These are phyloP conservation scores for Aphidius ervi DNA, from an alignment of 1,140 invertebrate genomes.

Conservation along the genomic window DNA sequence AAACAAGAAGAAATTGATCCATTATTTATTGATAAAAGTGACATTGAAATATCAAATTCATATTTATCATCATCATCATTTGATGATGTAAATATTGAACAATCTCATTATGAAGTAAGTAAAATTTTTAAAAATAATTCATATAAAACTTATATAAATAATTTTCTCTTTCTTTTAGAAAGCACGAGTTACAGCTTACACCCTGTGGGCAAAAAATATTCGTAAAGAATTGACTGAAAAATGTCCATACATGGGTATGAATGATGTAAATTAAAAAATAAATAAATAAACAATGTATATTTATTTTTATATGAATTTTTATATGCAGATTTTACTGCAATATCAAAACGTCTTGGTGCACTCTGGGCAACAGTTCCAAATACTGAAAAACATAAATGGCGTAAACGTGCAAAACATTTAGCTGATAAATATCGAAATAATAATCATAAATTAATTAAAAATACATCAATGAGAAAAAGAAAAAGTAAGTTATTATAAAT, in stretches of 20 bases:
- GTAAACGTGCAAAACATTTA: slow-evolving; percentile 68
- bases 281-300: neutral
- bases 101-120: too few relatives aligned
- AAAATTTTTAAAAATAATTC: too few relatives aligned
- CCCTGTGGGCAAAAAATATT: slow-evolving; percentile 82
- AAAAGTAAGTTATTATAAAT: too few relatives aligned
- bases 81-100: too few relatives aligned
- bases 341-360: slow-evolving; percentile 76
- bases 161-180: slow-evolving; percentile 54
- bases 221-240: slow-evolving; percentile 66
- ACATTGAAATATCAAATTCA: neutral
- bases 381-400: slow-evolving; percentile 64
- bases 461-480: too few relatives aligned
- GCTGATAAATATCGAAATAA: slow-evolving; percentile 33
- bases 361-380: slow-evolving; percentile 75
- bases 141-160: too few relatives aligned
- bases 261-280: slow-evolving; percentile 19
- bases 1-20: slow-evolving; percentile 50
- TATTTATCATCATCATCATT: too few relatives aligned
- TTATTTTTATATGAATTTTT: slow-evolving; percentile 1
- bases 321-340: slow-evolving; percentile 66
- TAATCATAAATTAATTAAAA: too few relatives aligned
- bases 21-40: slow-evolving; percentile 50
- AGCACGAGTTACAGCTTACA: slow-evolving; percentile 80
- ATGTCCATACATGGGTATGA: slow-evolving; percentile 71